A percentile compares a stretch with the other conserved stretches of the same genome.
Evolutionary conservation across 2,888 invertebrate genomes (phyloP).

Genomic region (Lepidonotus clava): DNA sequence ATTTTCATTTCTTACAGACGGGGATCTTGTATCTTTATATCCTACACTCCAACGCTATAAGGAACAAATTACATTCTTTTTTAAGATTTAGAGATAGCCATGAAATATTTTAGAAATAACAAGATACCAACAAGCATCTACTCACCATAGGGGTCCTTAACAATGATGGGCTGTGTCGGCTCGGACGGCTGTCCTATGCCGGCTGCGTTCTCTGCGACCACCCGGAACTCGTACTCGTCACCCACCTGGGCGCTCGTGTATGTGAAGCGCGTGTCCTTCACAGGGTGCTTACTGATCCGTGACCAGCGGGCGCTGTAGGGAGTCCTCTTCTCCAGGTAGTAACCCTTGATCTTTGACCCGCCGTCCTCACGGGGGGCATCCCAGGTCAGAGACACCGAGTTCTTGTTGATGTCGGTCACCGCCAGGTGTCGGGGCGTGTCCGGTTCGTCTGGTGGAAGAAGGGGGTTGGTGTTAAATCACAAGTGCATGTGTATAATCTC

Average conservation of each 20-base stretch:
- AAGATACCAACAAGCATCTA: constrained; percentile 56
- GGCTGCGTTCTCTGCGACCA: constrained; percentile 92
- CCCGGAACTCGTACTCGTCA: constrained; percentile 87
- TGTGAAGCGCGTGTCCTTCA: constrained; percentile 58
- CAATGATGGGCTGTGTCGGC: constrained; percentile 85
- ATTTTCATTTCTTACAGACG: too few relatives aligned
- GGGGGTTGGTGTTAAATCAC: too few relatives aligned
- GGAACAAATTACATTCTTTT: too few relatives aligned
- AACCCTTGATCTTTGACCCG: constrained; percentile 85
- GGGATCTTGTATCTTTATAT: too few relatives aligned
- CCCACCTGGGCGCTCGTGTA: constrained; percentile 64
- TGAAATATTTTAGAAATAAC: background rate
- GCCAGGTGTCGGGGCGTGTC: constrained; percentile 64
- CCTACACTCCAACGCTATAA: too few relatives aligned
- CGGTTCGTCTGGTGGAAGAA: constrained; percentile 61
- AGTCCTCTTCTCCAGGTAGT: constrained; percentile 77
- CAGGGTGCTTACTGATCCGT: constrained; percentile 63
- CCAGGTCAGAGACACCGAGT: constrained; percentile 78
- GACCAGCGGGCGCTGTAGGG: constrained; percentile 81
- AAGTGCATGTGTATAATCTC: too few relatives aligned
- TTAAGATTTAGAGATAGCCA: too few relatives aligned
- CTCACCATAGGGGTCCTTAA: constrained; percentile 89
- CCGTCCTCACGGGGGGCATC: constrained; percentile 91
- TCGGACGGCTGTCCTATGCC: constrained; percentile 81
- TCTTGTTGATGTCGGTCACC: constrained; percentile 72